Evolutionary conservation across 2,888 invertebrate genomes (phyloP).

Genomic region (Eucera pruinosa): DNA sequence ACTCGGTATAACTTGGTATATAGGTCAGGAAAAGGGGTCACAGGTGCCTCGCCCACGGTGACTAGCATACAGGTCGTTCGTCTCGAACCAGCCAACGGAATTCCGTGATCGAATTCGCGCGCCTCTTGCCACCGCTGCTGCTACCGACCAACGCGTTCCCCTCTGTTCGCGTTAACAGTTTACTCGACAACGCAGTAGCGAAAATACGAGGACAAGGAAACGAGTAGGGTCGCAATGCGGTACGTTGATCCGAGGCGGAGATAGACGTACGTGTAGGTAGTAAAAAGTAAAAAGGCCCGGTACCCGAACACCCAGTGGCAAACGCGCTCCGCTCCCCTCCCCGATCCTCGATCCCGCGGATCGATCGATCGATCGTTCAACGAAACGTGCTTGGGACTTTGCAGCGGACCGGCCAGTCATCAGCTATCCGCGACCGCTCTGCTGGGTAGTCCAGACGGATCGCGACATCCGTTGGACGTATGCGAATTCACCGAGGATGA

Average conservation of each 20-base stretch:
- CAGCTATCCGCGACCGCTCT: constrained; percentile 93
- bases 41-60: constrained; percentile 71
- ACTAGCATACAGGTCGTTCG: constrained; percentile 33
- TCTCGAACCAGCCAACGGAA: constrained; percentile 4
- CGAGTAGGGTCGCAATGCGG: constrained; percentile 28
- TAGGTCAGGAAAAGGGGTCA: constrained; percentile 70
- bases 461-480: constrained; percentile 90
- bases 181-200: too few species aligned
- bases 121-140: too few species aligned
- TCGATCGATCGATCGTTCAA: too few species aligned
- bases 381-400: constrained; percentile 51
- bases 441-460: constrained; percentile 93
- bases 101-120: neutral
- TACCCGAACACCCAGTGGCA: too few species aligned
- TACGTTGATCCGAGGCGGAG: neutral
- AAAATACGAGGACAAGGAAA: neutral
- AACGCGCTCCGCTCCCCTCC: too few species aligned
- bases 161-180: too few species aligned
- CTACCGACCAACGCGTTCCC: too few species aligned
- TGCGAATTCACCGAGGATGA: constrained; percentile 88
- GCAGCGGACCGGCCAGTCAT: constrained; percentile 91
- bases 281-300: too few species aligned
- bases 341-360: too few species aligned
- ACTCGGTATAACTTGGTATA: constrained; percentile 56
- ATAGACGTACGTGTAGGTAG: too few species aligned